phyloP scores from a whole-genome alignment of 2,797 vertebrate genomes.

The Coregonus ussuriensis region DNA sequence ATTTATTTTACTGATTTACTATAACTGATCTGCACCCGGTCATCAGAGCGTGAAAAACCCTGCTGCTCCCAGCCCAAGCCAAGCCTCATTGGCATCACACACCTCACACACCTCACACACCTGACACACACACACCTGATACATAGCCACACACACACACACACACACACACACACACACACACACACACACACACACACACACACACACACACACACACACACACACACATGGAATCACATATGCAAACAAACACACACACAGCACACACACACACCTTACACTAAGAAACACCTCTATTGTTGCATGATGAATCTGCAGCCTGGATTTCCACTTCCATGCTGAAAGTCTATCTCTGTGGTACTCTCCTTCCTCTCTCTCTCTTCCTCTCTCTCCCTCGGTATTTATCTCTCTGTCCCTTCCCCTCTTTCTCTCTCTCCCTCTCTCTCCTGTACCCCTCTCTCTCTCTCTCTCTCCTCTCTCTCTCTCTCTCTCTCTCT shows the following conservation, averaged over 20 bases:
- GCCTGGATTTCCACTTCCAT: background rate
- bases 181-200: background rate
- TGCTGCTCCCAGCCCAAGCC: constrained; percentile 58
- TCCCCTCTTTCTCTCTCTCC: background rate
- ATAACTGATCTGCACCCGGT: constrained; percentile 59
- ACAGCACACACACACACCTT: background rate
- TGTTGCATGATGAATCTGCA: background rate
- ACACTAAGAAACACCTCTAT: background rate
- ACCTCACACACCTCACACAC: constrained; percentile 48
- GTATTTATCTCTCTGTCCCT: background rate
- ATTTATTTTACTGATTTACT: constrained; percentile 71
- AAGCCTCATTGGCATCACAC: constrained; percentile 57
- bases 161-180: background rate
- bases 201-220: no score
- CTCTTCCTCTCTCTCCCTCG: background rate
- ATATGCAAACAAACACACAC: background rate
- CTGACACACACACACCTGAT: constrained; percentile 9
- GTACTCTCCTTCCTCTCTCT: constrained; percentile 18
- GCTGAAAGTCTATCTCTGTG: background rate
- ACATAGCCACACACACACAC: constrained; percentile 9
- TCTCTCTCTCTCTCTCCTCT: no score
- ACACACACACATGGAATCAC: background rate
- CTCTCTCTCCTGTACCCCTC: background rate
- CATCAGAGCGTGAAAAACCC: constrained; percentile 65
- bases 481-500: background rate